Percentiles rank a stretch among this genome's conserved stretches.
phyloP scores from a whole-genome alignment of 2,113 vertebrate genomes.

The Cinclus cinclus region DNA sequence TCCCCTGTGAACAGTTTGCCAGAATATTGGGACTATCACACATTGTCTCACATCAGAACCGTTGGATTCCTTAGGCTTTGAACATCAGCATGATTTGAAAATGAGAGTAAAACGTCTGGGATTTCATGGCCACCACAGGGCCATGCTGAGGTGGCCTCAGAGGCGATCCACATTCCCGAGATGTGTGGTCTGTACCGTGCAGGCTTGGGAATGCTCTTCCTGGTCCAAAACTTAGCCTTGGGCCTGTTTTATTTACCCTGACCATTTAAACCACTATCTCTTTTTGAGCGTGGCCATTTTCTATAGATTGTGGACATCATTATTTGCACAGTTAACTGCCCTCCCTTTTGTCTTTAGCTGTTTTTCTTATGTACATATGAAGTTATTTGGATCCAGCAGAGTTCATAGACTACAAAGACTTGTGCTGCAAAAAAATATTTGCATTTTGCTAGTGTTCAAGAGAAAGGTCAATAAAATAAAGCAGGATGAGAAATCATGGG shows the following conservation, averaged over 20 bases:
- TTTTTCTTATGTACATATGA: slow-evolving; percentile 47
- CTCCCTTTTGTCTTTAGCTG: background rate
- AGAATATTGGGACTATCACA: background rate
- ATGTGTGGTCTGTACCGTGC: slow-evolving; percentile 31
- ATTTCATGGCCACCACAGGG: background rate
- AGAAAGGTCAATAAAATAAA: slow-evolving; percentile 61
- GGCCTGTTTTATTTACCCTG: background rate
- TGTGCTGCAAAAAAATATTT: slow-evolving; percentile 54
- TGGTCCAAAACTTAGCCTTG: background rate
- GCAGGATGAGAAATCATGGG: slow-evolving; percentile 53
- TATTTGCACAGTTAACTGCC: background rate
- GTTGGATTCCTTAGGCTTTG: background rate
- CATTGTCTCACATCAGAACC: background rate
- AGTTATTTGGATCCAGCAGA: slow-evolving; percentile 46
- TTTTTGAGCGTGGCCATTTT: background rate
- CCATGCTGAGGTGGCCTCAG: background rate
- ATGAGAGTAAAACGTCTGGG: background rate
- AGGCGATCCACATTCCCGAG: background rate
- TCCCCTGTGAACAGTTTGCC: background rate
- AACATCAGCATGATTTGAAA: background rate
- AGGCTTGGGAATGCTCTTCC: slow-evolving; percentile 27
- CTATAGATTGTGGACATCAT: slow-evolving; percentile 22
- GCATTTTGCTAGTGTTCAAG: slow-evolving; percentile 25
- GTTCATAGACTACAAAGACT: slow-evolving; percentile 56
- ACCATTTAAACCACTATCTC: slow-evolving; percentile 27